These are phyloP conservation scores for Pogoniulus pusillus DNA, from an alignment of 2,797 vertebrate species.

Conservation along the genomic window DNA sequence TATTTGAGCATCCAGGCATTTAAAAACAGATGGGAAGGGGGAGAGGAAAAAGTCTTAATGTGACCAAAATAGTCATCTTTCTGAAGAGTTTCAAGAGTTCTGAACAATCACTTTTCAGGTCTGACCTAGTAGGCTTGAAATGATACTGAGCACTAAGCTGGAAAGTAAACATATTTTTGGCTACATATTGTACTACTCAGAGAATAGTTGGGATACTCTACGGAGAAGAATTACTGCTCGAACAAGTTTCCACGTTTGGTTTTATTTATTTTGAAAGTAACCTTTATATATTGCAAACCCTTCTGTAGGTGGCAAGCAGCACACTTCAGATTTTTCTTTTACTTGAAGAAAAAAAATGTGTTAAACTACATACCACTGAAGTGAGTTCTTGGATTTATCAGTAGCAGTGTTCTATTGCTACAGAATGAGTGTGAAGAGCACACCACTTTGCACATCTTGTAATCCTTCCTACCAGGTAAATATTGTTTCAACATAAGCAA, in stretches of 20 bases:
- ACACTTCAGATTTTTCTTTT: not conserved
- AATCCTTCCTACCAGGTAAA: not conserved
- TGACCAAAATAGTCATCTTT: constrained; percentile 27
- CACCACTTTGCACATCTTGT: not conserved
- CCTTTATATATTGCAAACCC: not conserved
- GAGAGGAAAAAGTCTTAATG: constrained; percentile 37
- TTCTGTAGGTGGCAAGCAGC: not conserved
- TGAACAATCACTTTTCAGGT: not conserved
- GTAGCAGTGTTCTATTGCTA: not conserved
- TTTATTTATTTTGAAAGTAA: constrained; percentile 29
- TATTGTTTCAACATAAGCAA: not conserved
- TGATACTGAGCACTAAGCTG: not conserved
- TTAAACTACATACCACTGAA: not conserved
- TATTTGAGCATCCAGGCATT: constrained; percentile 54
- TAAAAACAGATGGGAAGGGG: constrained; percentile 63
- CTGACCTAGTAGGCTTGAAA: not conserved
- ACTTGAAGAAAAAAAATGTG: not conserved
- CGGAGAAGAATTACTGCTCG: not conserved
- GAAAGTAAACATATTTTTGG: not conserved
- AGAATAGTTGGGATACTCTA: not conserved
- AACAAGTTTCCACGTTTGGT: not conserved
- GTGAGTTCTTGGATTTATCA: not conserved
- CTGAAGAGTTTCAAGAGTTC: not conserved
- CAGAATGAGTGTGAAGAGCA: not conserved
- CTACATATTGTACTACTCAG: not conserved